Conservation (phyloP, 53 echinoderm and acorn worm genomes). For the Stichopus horrens region DNA sequence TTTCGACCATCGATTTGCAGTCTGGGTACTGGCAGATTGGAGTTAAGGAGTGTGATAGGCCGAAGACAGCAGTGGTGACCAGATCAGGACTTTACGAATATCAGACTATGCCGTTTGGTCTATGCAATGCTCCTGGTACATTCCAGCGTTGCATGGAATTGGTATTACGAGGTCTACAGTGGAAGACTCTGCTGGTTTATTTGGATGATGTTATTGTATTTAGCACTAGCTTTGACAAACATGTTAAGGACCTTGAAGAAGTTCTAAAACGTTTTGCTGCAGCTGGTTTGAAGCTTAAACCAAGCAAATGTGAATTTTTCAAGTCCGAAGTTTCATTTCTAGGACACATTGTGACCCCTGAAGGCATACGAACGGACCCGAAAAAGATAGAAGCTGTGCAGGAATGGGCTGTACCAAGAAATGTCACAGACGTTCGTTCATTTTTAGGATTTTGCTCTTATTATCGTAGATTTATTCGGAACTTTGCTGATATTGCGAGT, state of each 20-base stretch:
- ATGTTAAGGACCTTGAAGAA: constrained; percentile 45
- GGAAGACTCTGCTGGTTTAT: constrained; percentile 61
- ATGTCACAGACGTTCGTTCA: constrained; percentile 20
- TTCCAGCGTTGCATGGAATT: constrained; percentile 56
- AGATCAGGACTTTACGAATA: constrained; percentile 61
- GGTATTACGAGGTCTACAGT: constrained; percentile 56
- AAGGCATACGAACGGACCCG: constrained; percentile 34
- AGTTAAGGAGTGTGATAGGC: constrained; percentile 50
- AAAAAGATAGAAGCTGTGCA: constrained; percentile 36
- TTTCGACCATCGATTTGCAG: constrained; percentile 58
- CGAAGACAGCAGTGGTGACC: constrained; percentile 62
- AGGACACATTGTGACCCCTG: constrained; percentile 15
- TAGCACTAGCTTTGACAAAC: too few species aligned
- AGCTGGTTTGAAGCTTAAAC: too few species aligned
- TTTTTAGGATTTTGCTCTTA: constrained; percentile 49
- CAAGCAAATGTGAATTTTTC: constrained; percentile 56
- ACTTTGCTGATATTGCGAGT: constrained; percentile 25
- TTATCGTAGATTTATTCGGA: constrained; percentile 45
- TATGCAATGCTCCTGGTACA: too few species aligned
- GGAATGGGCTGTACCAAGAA: constrained; percentile 51
- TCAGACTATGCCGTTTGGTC: constrained; percentile 57
- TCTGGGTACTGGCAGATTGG: constrained; percentile 71
- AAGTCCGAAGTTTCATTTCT: constrained; percentile 46
- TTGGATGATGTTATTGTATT: too few species aligned
- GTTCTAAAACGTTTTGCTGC: constrained; percentile 19